These are phyloP conservation scores for Capitulum mitella DNA, from an alignment of 2,888 invertebrate species.

Conservation along the genomic window DNA sequence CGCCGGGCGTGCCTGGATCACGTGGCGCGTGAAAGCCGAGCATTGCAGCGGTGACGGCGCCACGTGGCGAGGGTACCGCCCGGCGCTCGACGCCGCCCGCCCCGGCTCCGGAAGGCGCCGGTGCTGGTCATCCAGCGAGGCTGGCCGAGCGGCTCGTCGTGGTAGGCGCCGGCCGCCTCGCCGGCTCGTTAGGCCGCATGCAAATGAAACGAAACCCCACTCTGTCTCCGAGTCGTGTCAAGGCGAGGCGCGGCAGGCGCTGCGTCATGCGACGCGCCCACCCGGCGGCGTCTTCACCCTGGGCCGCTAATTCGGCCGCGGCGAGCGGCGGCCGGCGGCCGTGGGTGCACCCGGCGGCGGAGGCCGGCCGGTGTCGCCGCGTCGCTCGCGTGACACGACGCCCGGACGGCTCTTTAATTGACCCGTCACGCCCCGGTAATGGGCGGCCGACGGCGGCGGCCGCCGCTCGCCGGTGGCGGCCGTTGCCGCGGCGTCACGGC, in stretches of 20 bases:
- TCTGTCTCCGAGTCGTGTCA: background rate
- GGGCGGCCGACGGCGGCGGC: too few species aligned
- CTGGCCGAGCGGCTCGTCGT: too few species aligned
- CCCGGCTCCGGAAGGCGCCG: too few species aligned
- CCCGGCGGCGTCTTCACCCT: background rate
- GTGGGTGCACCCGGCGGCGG: too few species aligned
- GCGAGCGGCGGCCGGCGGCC: background rate
- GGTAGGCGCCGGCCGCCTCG: background rate
- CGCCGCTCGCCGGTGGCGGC: too few species aligned
- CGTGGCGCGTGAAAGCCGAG: too few species aligned
- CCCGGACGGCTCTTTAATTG: background rate
- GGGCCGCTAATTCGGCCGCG: background rate
- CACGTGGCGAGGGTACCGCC: too few species aligned
- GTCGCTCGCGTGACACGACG: background rate
- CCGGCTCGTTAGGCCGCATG: background rate
- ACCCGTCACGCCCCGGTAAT: background rate
- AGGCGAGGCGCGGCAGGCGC: background rate
- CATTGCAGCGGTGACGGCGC: too few species aligned
- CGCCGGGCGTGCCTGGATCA: too few species aligned
- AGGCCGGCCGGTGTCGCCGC: background rate
- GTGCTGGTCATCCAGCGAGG: too few species aligned
- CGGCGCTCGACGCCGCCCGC: too few species aligned
- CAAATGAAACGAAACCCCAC: background rate
- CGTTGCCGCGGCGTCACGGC: too few species aligned
- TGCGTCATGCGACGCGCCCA: background rate